Percentiles rank a stretch among this genome's conserved stretches.
phyloP scores from a whole-genome alignment of 1,140 invertebrate genomes.

The Drosophila setifemur region DNA sequence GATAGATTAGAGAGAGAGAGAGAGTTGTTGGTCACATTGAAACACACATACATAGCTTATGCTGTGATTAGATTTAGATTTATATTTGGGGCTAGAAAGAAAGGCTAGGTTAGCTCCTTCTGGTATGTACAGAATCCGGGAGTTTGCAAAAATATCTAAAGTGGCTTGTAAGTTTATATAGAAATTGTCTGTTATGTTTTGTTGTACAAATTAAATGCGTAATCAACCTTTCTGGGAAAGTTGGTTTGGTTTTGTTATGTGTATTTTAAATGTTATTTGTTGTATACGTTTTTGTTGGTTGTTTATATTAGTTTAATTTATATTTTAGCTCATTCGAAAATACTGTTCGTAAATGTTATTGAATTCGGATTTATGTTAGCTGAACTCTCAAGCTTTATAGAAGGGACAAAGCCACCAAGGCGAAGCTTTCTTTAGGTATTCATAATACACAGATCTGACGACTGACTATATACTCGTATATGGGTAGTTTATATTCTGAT shows the following conservation, averaged over 20 bases:
- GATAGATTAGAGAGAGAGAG: slow-evolving; percentile 42
- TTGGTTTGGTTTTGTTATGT: slow-evolving; percentile 22
- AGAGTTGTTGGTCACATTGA: slow-evolving; percentile 61
- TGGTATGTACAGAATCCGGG: no score
- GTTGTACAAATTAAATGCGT: slow-evolving; percentile 64
- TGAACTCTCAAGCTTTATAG: slow-evolving; percentile 34
- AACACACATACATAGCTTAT: slow-evolving; percentile 42
- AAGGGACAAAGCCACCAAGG: slow-evolving; percentile 39
- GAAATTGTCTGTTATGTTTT: slow-evolving; percentile 30
- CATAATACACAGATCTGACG: slow-evolving; percentile 1
- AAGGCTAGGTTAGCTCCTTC: no score
- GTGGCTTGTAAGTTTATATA: slow-evolving; percentile 17
- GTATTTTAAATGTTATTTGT: slow-evolving; percentile 12
- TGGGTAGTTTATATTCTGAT: not conserved
- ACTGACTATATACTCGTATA: not conserved
- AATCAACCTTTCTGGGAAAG: slow-evolving; percentile 63
- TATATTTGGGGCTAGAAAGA: not conserved
- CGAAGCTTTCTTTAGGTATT: slow-evolving; percentile 29
- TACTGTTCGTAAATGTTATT: slow-evolving; percentile 67
- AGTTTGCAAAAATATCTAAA: slow-evolving; percentile 40
- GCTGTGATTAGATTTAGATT: slow-evolving; percentile 12
- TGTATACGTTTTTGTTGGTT: slow-evolving; percentile 42
- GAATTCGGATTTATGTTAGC: slow-evolving; percentile 44
- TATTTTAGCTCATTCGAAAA: slow-evolving; percentile 51
- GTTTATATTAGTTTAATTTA: slow-evolving; percentile 1